Evolutionary conservation across 1,140 invertebrate species (phyloP), one percentile per base, ranked within the genome.

Genomic region (Drosophila aff.): DNA sequence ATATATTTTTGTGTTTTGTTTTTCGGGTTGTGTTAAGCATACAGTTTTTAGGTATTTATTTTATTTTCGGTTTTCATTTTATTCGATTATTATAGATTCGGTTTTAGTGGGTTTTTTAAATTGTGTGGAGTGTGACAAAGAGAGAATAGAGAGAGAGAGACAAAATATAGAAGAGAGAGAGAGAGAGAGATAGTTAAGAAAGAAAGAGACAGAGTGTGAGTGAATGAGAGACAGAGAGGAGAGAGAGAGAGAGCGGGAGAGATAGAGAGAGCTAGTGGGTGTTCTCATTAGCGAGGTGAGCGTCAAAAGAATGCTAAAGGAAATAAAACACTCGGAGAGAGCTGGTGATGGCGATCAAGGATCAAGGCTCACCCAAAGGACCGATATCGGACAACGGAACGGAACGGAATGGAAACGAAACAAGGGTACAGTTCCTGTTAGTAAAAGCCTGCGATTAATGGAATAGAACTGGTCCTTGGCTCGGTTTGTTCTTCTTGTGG

Each of bases 21-120:
- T 82, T 79, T 62, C 55, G 55, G 55, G 52, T 81, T 44, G 72
- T 81, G 75, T 85, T 85, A 73, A 74, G 82, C 82, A 91, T 71
- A 90, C 46, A 81, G 71, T 80, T 66, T 64, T 55, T 87, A 66
- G 16, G 46, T 55, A 55, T 73, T 65, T 71, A 55, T 64, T 74
- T 79, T 55, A 60, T 18, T 81, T 76, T 63, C 58, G 66, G 58
- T 74, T 77, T 78, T 77, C 65, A 62, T 69, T 71, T 76, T 76
- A 81, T 81, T 81, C 7, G 43, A 58, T 72, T 79, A 66, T 73
- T 44, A 77, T 62, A 38, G 41, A 47, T 49, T 80, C 69, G 59
- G 52, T 73, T 79, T 83, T 64, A 78, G 76, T 73, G 60, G 58
- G 33, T 65, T 65, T 75, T 86, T 78, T 62, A 65, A 75, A 66